phyloP scores from a whole-genome alignment of 2,113 vertebrate species.

The Mastomys natalensis region DNA sequence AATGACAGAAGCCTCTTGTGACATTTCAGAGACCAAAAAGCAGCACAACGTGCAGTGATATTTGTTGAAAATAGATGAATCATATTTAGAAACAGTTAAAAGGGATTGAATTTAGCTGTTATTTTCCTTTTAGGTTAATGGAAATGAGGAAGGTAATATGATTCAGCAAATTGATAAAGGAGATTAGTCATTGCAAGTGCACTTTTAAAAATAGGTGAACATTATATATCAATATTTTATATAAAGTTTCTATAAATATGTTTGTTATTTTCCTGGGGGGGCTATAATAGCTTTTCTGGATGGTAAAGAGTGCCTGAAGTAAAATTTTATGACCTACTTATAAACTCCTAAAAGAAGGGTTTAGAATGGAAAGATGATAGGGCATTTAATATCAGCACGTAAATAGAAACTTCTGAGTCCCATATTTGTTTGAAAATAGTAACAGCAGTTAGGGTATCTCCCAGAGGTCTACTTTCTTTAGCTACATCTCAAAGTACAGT shows the following conservation, averaged over 20 bases:
- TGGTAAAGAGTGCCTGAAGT: conserved; percentile 61
- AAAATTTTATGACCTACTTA: conserved; percentile 74
- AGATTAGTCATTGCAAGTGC: conserved; percentile 72
- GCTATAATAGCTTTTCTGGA: conserved; percentile 74
- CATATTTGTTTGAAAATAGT: conserved; percentile 77
- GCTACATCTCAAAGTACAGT: conserved; percentile 58
- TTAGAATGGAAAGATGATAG: conserved; percentile 75
- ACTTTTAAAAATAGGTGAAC: conserved; percentile 77
- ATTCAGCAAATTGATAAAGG: conserved; percentile 74
- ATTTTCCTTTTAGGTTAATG: conserved; percentile 79
- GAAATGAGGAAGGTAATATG: conserved; percentile 70
- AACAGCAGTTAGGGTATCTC: conserved; percentile 64
- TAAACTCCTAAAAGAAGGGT: conserved; percentile 68
- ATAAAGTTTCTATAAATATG: conserved; percentile 75
- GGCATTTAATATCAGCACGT: conserved; percentile 68
- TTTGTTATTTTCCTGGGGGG: conserved; percentile 71
- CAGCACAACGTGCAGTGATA: conserved; percentile 38
- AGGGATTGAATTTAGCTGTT: conserved; percentile 70
- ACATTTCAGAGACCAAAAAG: neutral
- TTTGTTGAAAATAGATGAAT: conserved; percentile 59
- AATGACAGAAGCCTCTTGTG: neutral
- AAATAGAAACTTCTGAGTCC: conserved; percentile 65
- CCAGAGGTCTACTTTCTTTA: conserved; percentile 70
- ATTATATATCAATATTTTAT: conserved; percentile 68
- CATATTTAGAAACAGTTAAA: conserved; percentile 73